Percentiles rank a stretch among this genome's conserved stretches.
Conservation (phyloP, 2,797 vertebrate genomes). For the Avahi laniger region DNA sequence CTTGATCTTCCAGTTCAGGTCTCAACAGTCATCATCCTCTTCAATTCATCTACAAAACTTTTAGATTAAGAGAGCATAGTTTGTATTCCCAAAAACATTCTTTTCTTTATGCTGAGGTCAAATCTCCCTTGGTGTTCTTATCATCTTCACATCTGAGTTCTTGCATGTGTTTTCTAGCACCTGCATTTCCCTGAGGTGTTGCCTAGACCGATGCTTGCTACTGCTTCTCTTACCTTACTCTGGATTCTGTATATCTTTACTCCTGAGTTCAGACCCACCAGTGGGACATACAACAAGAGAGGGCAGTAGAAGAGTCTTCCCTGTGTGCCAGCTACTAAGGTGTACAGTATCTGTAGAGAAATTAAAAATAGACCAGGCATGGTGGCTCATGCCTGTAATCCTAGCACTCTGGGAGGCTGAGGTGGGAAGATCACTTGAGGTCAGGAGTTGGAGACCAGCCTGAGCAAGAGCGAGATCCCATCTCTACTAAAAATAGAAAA, state of each 20-base stretch:
- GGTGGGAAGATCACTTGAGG: too few relatives aligned
- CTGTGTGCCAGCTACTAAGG: neutral
- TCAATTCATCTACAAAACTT: neutral
- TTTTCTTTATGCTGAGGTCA: neutral
- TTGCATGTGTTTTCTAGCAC: neutral
- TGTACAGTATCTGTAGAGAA: neutral
- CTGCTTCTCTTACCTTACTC: neutral
- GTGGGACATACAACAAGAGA: neutral
- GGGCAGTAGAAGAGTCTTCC: neutral
- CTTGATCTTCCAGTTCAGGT: neutral
- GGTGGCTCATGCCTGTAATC: too few relatives aligned
- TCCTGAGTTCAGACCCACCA: neutral
- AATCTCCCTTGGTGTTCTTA: neutral
- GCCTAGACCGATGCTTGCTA: neutral
- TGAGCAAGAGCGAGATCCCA: too few relatives aligned
- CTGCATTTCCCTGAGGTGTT: neutral
- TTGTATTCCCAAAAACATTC: neutral
- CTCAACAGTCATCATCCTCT: neutral
- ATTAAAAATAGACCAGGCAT: neutral
- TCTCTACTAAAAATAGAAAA: too few relatives aligned
- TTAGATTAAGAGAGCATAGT: neutral
- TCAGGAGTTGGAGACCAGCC: too few relatives aligned
- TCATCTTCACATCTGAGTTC: neutral
- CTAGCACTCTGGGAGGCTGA: too few relatives aligned
- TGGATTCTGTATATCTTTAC: neutral